phyloP scores from a whole-genome alignment of 1,140 invertebrate genomes.

The Metopolophium dirhodum region DNA sequence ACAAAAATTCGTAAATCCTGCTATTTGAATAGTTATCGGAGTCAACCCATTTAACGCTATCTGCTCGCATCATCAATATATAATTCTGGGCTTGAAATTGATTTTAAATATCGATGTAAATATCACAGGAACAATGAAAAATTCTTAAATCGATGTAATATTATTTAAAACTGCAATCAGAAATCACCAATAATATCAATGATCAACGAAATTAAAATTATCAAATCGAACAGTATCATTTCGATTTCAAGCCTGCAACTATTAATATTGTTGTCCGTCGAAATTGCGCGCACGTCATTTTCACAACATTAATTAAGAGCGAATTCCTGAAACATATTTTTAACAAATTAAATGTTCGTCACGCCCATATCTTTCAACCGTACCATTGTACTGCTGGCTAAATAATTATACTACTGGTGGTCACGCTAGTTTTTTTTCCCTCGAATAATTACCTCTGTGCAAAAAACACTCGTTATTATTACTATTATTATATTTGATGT shows the following conservation, averaged over 20 bases:
- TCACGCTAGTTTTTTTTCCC: slow-evolving; percentile 5
- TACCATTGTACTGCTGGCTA: background rate
- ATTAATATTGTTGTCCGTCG: too few relatives aligned
- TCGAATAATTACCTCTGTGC: background rate
- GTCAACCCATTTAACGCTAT: background rate
- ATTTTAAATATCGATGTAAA: background rate
- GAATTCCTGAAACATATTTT: slow-evolving; percentile 23
- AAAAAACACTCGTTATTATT: background rate
- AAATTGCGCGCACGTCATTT: background rate
- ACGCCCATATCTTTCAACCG: background rate
- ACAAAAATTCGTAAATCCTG: background rate
- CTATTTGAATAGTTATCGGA: background rate
- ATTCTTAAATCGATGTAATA: background rate
- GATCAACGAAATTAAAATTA: background rate
- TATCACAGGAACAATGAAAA: background rate
- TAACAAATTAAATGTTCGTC: slow-evolving; percentile 28
- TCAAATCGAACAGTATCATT: background rate
- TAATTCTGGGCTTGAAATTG: too few relatives aligned
- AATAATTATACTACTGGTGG: background rate
- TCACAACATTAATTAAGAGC: slow-evolving; percentile 13
- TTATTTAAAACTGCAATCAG: background rate
- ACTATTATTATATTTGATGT: background rate
- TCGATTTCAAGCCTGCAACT: too few relatives aligned
- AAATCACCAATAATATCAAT: background rate
- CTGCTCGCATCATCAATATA: background rate